A percentile compares a stretch with the other conserved stretches of the same genome.
Evolutionary conservation across 2,888 invertebrate species (phyloP).

Genomic region (Drosophila mayaguana): DNA sequence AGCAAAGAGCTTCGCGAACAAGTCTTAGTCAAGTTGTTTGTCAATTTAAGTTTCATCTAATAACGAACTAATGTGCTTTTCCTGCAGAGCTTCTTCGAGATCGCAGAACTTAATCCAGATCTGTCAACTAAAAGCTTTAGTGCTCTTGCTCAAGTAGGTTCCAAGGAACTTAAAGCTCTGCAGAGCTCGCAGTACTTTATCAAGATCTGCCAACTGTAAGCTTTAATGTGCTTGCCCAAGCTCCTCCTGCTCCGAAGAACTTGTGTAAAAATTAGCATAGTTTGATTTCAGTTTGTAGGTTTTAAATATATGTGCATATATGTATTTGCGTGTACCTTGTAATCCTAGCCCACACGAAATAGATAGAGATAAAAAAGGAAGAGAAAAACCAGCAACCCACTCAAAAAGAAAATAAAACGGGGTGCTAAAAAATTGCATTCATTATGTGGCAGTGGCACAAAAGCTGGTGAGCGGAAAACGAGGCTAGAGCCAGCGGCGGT

Average conservation of each 20-base stretch:
- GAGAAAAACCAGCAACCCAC: conserved; percentile 36
- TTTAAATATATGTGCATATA: conserved; percentile 9
- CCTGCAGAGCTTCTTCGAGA: too few species aligned
- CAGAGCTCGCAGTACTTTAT: too few species aligned
- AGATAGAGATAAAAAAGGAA: neutral
- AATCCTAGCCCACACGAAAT: conserved; percentile 11
- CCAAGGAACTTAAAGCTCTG: neutral
- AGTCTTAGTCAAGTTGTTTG: too few species aligned
- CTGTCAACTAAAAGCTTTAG: too few species aligned
- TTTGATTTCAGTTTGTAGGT: conserved; percentile 25
- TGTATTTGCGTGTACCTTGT: conserved; percentile 12
- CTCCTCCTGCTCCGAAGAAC: neutral
- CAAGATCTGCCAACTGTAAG: neutral
- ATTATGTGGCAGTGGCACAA: conserved; percentile 78
- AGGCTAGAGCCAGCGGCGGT: conserved; percentile 69
- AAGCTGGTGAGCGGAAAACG: conserved; percentile 58
- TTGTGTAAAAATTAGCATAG: conserved; percentile 22
- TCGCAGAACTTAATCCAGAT: too few species aligned
- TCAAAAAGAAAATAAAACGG: conserved; percentile 41
- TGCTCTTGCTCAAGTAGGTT: too few species aligned
- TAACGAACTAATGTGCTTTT: too few species aligned
- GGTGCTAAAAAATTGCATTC: conserved; percentile 81
- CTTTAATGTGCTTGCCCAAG: neutral
- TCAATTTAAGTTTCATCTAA: too few species aligned
- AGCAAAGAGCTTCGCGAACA: too few species aligned